Evolutionary conservation across 2,888 invertebrate genomes (phyloP), one percentile per base, ranked within the genome.

Genomic region (Synergus japonicus): DNA sequence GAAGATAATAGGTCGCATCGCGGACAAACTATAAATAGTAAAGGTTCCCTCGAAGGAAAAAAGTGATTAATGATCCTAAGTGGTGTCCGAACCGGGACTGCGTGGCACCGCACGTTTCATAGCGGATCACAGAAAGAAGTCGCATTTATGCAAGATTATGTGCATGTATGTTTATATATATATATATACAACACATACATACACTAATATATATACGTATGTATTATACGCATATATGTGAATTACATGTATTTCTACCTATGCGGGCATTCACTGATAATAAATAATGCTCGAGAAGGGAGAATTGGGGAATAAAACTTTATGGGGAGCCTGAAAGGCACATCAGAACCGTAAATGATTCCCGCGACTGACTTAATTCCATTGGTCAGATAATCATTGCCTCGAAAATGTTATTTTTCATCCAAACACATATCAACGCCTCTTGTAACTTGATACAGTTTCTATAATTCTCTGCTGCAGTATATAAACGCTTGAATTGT

Each of bases 1-100:
- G 83, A 83, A 87, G 86, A 87, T 89, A 89, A 90, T 90, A 86
- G 85, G 85, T 85, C 85, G 82, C 81, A 84, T 83, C 81, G 82
- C 63, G 84, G 85, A 86, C 85, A 86, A 85, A 86, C 84, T 87
- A 86, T 88, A 86, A 87, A 88, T 86, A 86, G 87, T 86, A 85
- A 87, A 86, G 84, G 77, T 82, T 83, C 82, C 80, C 79, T 82
- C 81, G 84, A 85, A 83, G 84, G 84, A 84, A 84, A 76, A 78
- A 80, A 83, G 73, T 84, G 84, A 84, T 84, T 84, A 82, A 84
- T 84, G 83, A 83, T 82, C 79, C 78, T 78, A 78, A 78, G 80
- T 81, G 76, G 65, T 78, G 79, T 79, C 78, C 77, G 79, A 82
- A 78, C 78, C 79, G 80, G 80, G 79, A 79, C 69, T 46, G n/a